These are phyloP conservation scores for Thalassarche chlororhynchos DNA, from an alignment of 2,113 vertebrate species.

Conservation along the genomic window DNA sequence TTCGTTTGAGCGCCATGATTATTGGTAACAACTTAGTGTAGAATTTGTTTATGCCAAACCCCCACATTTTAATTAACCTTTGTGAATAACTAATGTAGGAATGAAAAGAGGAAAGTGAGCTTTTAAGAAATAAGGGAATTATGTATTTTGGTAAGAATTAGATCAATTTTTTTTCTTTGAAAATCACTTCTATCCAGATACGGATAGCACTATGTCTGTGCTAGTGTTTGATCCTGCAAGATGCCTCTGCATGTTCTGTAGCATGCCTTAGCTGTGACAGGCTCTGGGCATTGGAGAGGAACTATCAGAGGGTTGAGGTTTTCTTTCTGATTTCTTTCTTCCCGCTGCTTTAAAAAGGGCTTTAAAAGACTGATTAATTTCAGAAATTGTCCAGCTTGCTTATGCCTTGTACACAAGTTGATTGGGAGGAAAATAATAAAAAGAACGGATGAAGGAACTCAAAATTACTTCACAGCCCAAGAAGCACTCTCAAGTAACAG, in stretches of 20 bases:
- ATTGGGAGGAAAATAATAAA: neutral
- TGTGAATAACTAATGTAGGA: neutral
- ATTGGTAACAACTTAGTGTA: neutral
- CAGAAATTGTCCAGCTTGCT: neutral
- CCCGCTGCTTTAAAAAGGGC: neutral
- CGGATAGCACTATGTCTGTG: neutral
- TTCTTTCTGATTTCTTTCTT: neutral
- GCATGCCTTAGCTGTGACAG: neutral
- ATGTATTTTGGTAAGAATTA: neutral
- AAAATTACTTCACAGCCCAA: neutral
- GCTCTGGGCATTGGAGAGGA: neutral
- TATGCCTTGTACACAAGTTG: neutral
- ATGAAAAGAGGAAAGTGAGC: neutral
- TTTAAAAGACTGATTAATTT: neutral
- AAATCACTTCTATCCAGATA: neutral
- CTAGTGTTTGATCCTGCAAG: neutral
- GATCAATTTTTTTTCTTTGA: neutral
- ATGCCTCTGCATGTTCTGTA: neutral
- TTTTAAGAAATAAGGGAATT: neutral
- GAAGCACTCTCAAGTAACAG: neutral
- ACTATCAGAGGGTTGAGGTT: accelerated
- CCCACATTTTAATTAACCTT: neutral
- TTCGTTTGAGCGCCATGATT: neutral
- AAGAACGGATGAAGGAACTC: neutral
- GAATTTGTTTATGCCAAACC: neutral